Evolutionary conservation across 2,888 invertebrate species (phyloP).

Genomic region (Hartigia nigra): DNA sequence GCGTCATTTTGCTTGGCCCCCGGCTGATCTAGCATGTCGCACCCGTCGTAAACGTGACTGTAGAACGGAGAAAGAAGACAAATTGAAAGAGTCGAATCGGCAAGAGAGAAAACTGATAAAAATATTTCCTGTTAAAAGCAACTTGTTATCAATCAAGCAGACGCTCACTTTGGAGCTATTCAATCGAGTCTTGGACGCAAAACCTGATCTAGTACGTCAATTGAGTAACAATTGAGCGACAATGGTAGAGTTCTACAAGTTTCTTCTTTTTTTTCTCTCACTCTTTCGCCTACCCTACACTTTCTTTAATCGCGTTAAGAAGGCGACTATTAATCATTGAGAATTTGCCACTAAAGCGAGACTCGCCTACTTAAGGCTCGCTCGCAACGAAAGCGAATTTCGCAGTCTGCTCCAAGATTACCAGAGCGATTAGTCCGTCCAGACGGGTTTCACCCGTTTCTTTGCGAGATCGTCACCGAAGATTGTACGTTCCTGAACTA

Average conservation of each 20-base stretch:
- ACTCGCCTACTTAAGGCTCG: background rate
- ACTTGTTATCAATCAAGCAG: background rate
- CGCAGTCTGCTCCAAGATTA: background rate
- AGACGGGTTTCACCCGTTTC: background rate
- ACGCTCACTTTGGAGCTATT: background rate
- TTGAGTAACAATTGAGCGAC: no score
- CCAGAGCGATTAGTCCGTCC: background rate
- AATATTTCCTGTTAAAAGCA: background rate
- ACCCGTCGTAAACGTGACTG: background rate
- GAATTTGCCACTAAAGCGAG: background rate
- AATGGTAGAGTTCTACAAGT: no score
- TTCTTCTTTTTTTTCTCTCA: no score
- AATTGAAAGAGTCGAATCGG: background rate
- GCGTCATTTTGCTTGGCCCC: background rate
- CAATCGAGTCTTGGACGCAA: no score
- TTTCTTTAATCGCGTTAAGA: no score
- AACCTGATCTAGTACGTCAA: no score
- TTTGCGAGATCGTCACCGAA: background rate
- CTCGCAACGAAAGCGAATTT: background rate
- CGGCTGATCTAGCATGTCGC: background rate
- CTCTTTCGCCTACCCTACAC: no score
- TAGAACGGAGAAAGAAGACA: background rate
- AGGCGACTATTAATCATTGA: background rate
- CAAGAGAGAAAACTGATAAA: background rate
- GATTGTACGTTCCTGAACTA: background rate